Evolutionary conservation across 2,888 invertebrate species (phyloP).

Genomic region (Scaptomyza parva): DNA sequence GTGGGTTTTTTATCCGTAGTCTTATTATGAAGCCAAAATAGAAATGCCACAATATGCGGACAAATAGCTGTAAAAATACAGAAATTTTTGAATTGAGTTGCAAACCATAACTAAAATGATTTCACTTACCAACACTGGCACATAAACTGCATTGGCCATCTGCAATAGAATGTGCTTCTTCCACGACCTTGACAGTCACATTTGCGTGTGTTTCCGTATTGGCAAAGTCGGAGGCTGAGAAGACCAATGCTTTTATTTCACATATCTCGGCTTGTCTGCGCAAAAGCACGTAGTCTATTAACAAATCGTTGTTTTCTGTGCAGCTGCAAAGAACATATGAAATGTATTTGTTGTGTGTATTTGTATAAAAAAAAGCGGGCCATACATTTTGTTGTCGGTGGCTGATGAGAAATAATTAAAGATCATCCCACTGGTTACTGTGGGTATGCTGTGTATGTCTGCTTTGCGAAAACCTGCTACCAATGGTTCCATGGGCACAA

Average conservation of each 20-base stretch:
- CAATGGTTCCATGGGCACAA: constrained; percentile 80
- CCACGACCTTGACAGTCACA: constrained; percentile 73
- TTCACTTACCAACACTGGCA: constrained; percentile 52
- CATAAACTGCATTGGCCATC: constrained; percentile 79
- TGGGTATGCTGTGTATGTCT: constrained; percentile 80
- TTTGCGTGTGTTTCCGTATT: constrained; percentile 72
- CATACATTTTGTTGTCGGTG: constrained; percentile 50
- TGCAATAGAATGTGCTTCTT: constrained; percentile 63
- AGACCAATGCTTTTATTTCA: constrained; percentile 79
- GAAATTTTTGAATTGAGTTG: neutral
- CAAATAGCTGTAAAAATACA: constrained; percentile 67
- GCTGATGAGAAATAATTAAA: constrained; percentile 73
- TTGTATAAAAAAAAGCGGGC: neutral
- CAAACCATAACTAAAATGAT: neutral
- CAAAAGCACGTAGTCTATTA: constrained; percentile 83
- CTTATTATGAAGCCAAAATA: constrained; percentile 82
- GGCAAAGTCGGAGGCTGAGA: constrained; percentile 68
- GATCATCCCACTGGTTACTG: constrained; percentile 78
- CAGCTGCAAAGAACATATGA: constrained; percentile 24
- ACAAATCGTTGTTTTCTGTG: constrained; percentile 66
- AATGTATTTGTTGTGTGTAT: neutral
- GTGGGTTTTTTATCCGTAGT: constrained; percentile 66
- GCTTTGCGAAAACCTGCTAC: constrained; percentile 83
- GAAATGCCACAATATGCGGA: constrained; percentile 79
- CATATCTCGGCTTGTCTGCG: constrained; percentile 67